phyloP scores from a whole-genome alignment of 1,140 invertebrate genomes.

The Pristionchus pacificus region DNA sequence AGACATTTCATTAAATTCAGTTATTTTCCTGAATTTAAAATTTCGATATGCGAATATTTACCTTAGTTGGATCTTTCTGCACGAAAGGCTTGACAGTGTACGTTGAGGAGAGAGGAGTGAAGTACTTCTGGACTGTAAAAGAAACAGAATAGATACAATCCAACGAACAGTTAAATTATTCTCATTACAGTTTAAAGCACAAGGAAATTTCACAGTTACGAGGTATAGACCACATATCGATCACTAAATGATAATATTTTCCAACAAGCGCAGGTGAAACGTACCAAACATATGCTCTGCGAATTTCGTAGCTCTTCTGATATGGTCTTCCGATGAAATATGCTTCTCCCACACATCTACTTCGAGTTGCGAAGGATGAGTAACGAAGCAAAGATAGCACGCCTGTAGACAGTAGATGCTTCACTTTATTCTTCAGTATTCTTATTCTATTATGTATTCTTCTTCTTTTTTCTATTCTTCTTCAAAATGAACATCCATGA shows the following conservation, averaged over 20 bases:
- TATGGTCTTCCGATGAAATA: not conserved
- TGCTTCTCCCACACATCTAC: not conserved
- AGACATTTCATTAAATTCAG: not conserved
- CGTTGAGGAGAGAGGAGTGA: not conserved
- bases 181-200: not conserved
- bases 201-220: no score
- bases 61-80: conserved; percentile 14
- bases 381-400: not conserved
- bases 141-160: not conserved
- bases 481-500: no score
- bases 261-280: not conserved
- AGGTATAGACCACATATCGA: no score
- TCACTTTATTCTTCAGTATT: no score
- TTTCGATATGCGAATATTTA: not conserved
- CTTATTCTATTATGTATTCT: no score
- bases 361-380: not conserved
- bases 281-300: not conserved
- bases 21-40: not conserved
- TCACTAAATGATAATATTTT: not conserved
- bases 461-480: no score
- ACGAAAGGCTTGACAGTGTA: conserved; percentile 17
- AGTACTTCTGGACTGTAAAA: not conserved
- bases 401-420: no score
- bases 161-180: not conserved
- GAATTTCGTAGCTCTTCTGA: not conserved